Base-by-base conservation (phyloP, 2,113 vertebrate species). In the Amphilophus citrinellus region DNA sequence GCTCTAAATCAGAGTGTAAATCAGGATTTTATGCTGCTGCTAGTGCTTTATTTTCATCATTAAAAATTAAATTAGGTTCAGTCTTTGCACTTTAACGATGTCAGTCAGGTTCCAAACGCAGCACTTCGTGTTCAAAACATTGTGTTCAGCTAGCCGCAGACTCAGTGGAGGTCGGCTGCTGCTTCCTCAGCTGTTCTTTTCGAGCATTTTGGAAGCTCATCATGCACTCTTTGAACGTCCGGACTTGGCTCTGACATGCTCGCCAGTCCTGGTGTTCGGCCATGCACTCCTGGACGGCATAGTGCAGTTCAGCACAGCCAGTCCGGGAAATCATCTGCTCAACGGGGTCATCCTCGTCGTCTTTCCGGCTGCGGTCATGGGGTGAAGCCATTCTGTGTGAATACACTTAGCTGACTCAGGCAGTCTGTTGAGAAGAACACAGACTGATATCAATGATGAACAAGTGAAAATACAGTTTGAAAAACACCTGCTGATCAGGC, bases 251-350 rank as follows among this genome's bases (percentile, higher is more conserved):
- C 91, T 98, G 97, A 93, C 98, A 99, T 22, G 59, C 92, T 17
- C 98, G 83, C 98, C 98, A 99, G 95, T 99, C 98, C 93, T 96
- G 97, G 61, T 96, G 91, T n/a, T 96, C 95, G 0, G 97, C 97
- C 97, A 99, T 99, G 91, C 98, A 99, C 44, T 98, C 97, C 93
- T 98, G 97, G 73, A 99, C 94, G 0, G 95, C 95, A 0, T 97
- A 96, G 79, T 99, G 98, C 42, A 95, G 95, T 18, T 93, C 88
- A 2, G 95, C 92, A 42, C 98, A 99, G 60, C 98, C 98, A 0
- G 97, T 98, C 42, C 95, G 95, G 0, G 93, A 90, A 79, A 99
- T 97, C 95, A 97, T 95, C 80, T 87, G 94, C 0, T 99, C 98
- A 76, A 99, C 84, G 0, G 97, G 98, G 77, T 99, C 98, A 6